phyloP scores from a whole-genome alignment of 2,888 invertebrate genomes.

The Opisthograptis luteolata region DNA sequence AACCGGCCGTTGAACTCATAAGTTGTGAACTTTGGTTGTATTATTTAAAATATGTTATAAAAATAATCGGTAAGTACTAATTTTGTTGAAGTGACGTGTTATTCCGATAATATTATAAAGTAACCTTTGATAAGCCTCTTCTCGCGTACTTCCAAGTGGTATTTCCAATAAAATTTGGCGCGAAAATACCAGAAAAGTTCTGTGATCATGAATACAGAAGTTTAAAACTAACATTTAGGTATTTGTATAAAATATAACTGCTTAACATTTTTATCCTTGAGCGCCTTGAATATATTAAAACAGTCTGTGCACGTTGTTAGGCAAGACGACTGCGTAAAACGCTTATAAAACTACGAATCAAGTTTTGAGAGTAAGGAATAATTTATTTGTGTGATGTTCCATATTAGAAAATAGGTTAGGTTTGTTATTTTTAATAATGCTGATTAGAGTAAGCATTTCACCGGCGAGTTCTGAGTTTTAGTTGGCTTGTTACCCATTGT shows the following conservation, averaged over 20 bases:
- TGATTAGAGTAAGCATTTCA: no score
- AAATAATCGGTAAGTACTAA: slow-evolving; percentile 58
- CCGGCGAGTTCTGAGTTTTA: no score
- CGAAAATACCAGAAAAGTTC: no score
- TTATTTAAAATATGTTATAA: slow-evolving; percentile 44
- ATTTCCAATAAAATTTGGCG: no score
- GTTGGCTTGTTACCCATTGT: no score
- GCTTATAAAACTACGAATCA: background rate
- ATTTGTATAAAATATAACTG: background rate
- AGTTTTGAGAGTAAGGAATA: background rate
- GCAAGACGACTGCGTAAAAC: background rate
- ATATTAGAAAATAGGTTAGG: no score
- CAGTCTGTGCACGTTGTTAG: slow-evolving; percentile 24
- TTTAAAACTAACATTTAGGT: background rate
- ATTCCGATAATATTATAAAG: slow-evolving; percentile 4
- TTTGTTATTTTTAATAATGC: no score
- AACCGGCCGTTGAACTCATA: slow-evolving; percentile 1
- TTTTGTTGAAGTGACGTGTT: slow-evolving; percentile 67
- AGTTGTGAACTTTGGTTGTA: slow-evolving; percentile 37
- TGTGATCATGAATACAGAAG: no score
- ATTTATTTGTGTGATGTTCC: no score
- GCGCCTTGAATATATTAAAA: slow-evolving; percentile 13
- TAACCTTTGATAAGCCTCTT: slow-evolving; percentile 18
- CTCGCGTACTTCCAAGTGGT: no score
- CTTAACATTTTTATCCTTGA: slow-evolving; percentile 34